A percentile compares a stretch with the other conserved stretches of the same genome.
Evolutionary conservation across 2,888 invertebrate species (phyloP).

Genomic region (Parthenolecanium corni): DNA sequence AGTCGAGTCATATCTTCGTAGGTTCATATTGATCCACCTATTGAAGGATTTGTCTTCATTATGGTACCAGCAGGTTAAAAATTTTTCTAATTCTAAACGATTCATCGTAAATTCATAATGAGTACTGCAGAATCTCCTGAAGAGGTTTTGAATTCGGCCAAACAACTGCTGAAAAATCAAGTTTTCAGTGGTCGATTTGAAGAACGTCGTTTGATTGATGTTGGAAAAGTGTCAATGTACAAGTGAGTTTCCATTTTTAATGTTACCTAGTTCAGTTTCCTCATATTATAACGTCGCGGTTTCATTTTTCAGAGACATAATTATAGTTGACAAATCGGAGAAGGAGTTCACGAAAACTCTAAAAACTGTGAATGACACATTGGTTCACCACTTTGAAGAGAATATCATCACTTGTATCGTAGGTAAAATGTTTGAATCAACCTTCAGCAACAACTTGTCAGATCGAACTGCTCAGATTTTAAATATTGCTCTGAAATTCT

Average conservation of each 20-base stretch:
- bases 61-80: too few species aligned
- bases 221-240: background rate
- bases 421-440: background rate
- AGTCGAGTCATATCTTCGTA: background rate
- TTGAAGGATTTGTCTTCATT: too few species aligned
- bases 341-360: constrained; percentile 18
- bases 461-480: background rate
- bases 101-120: too few species aligned
- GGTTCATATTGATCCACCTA: too few species aligned
- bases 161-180: background rate
- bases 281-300: background rate
- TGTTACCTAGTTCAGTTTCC: background rate
- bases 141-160: background rate
- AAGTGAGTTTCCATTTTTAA: background rate
- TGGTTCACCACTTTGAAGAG: background rate
- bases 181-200: constrained; percentile 1
- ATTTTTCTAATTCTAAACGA: too few species aligned
- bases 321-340: constrained; percentile 26
- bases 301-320: constrained; percentile 30
- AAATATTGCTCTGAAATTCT: background rate
- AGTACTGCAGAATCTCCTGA: too few species aligned
- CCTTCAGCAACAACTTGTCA: background rate
- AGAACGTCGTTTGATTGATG: background rate
- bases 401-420: background rate
- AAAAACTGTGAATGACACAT: background rate